Conservation (phyloP, 2,888 invertebrate genomes). For the Noctua janthina region DNA sequence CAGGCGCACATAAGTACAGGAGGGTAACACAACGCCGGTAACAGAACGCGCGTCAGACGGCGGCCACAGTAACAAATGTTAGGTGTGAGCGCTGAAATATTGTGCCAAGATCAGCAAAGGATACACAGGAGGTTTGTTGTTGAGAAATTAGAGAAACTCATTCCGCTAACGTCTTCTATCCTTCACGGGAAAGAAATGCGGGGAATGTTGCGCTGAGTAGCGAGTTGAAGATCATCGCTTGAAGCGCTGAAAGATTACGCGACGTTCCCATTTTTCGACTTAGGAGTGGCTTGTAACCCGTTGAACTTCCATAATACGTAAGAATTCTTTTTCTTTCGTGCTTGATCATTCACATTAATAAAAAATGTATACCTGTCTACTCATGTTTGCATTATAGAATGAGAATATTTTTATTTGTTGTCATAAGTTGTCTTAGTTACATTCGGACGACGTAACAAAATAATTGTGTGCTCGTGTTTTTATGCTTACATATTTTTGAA, state of each 20-base stretch:
- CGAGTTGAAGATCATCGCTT: slow-evolving; percentile 31
- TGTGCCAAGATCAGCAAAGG: slow-evolving; percentile 51
- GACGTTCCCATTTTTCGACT: slow-evolving; percentile 6
- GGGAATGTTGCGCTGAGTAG: slow-evolving; percentile 13
- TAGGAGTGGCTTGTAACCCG: neutral
- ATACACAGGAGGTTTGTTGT: slow-evolving; percentile 62
- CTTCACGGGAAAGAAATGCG: slow-evolving; percentile 50
- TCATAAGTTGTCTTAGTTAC: neutral
- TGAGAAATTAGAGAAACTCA: slow-evolving; percentile 64
- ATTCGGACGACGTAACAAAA: neutral
- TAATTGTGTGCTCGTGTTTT: neutral
- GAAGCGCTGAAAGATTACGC: slow-evolving; percentile 14
- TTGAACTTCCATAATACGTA: neutral
- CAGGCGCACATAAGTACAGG: slow-evolving; percentile 42
- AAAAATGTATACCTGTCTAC: neutral
- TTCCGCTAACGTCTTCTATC: slow-evolving; percentile 57
- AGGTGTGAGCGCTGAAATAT: slow-evolving; percentile 64
- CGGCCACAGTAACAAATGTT: slow-evolving; percentile 60
- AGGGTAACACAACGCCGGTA: slow-evolving; percentile 37
- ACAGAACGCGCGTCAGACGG: slow-evolving; percentile 61
- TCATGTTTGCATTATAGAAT: neutral
- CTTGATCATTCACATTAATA: neutral
- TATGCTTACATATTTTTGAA: neutral
- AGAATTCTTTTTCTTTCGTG: neutral
- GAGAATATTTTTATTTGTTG: neutral